Percentiles rank a stretch among this genome's conserved stretches.
phyloP scores from a whole-genome alignment of 2,113 vertebrate genomes.

The Rhipidura dahli region DNA sequence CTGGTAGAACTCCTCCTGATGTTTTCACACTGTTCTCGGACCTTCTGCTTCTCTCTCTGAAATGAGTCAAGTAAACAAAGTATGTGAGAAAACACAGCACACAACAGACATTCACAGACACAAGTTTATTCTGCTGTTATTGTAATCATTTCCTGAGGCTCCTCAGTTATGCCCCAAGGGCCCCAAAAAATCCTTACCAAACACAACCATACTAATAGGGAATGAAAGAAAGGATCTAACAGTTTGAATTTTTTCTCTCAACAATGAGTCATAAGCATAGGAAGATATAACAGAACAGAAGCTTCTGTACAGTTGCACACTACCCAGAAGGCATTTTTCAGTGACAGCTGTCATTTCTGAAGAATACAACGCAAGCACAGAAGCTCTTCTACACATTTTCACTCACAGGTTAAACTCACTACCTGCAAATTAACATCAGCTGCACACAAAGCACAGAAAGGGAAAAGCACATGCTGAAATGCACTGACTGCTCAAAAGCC shows the following conservation, averaged over 20 bases:
- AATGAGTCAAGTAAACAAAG: not conserved
- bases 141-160: not conserved
- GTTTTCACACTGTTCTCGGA: slow-evolving; percentile 76
- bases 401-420: not conserved
- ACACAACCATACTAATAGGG: not conserved
- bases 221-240: not conserved
- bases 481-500: not conserved
- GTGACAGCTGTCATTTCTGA: not conserved
- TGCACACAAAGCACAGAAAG: not conserved
- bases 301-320: not conserved
- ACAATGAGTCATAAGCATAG: not conserved
- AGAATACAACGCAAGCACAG: not conserved
- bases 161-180: not conserved
- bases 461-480: not conserved
- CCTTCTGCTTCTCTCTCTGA: slow-evolving; percentile 74
- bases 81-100: not conserved
- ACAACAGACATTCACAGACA: not conserved
- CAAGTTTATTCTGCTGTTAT: not conserved
- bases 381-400: not conserved
- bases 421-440: not conserved
- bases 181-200: not conserved
- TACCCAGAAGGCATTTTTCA: not conserved
- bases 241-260: not conserved
- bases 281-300: not conserved
- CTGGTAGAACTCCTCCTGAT: slow-evolving; percentile 60